Evolutionary conservation across 2,888 invertebrate species (phyloP).

Genomic region (Dolichomitus sp.): DNA sequence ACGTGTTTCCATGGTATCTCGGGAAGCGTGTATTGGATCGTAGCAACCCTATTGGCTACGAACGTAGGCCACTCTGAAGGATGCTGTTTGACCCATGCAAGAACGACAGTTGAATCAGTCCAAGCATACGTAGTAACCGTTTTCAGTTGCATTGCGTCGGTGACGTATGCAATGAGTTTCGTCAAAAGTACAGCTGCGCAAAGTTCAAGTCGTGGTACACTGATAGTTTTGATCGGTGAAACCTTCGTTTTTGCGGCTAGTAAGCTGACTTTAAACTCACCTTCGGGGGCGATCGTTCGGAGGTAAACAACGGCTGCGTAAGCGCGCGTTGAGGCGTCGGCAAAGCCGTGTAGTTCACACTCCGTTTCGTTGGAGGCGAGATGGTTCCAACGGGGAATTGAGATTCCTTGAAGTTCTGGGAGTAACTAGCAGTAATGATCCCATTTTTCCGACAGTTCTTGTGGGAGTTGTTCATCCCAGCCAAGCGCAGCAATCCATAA

Average conservation of each 20-base stretch:
- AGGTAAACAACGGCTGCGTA: background rate
- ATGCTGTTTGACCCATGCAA: conserved; percentile 33
- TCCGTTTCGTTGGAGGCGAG: background rate
- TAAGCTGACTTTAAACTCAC: background rate
- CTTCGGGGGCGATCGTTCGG: background rate
- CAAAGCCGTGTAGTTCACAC: conserved; percentile 2
- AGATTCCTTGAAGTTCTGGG: background rate
- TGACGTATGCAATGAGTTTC: background rate
- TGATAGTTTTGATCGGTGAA: conserved; percentile 6
- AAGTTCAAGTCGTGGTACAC: conserved; percentile 28
- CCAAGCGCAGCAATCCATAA: conserved; percentile 4
- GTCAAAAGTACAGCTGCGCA: conserved; percentile 16
- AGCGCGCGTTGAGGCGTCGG: background rate
- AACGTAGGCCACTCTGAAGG: background rate
- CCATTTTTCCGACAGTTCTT: background rate
- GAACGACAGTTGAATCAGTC: conserved; percentile 13
- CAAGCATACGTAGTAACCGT: background rate
- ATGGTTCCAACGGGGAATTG: conserved; percentile 31
- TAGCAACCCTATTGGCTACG: too few species aligned
- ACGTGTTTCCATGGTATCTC: conserved; percentile 72
- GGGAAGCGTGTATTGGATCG: conserved; percentile 45
- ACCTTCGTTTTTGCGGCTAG: conserved; percentile 14
- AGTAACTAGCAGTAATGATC: background rate
- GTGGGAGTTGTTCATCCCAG: conserved; percentile 26
- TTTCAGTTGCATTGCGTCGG: background rate